A percentile compares a stretch with the other conserved stretches of the same genome.
These are phyloP conservation scores for Scyliorhinus canicula DNA, from an alignment of 2,797 vertebrate genomes.

Conservation along the genomic window DNA sequence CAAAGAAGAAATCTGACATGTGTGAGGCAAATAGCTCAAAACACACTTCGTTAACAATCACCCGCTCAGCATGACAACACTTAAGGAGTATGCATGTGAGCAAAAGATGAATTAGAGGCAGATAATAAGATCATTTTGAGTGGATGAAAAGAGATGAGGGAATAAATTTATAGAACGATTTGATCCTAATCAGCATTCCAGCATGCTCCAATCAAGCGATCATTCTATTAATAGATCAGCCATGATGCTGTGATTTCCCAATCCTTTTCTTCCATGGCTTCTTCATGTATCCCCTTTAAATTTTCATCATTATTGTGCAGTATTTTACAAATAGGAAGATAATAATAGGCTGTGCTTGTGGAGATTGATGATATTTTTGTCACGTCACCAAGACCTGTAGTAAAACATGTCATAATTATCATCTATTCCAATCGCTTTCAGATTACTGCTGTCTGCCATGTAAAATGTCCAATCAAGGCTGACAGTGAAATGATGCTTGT, in stretches of 20 bases:
- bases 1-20: slow-evolving; percentile 8
- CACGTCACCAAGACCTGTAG: background rate
- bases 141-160: background rate
- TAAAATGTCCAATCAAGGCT: background rate
- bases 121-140: slow-evolving; percentile 14
- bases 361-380: background rate
- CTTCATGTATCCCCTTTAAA: background rate
- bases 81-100: background rate
- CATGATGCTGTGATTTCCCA: background rate
- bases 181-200: slow-evolving; percentile 27
- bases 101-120: slow-evolving; percentile 6
- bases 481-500: background rate
- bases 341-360: background rate
- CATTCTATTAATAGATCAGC: slow-evolving; percentile 11
- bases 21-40: background rate
- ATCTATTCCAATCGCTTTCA: background rate
- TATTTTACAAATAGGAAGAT: background rate
- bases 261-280: background rate
- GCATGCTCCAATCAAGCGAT: background rate
- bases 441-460: background rate
- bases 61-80: background rate
- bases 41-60: background rate
- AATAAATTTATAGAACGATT: slow-evolving; percentile 15
- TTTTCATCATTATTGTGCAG: background rate
- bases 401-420: background rate